phyloP scores from a whole-genome alignment of 1,140 invertebrate species.

The Papilio machaon region DNA sequence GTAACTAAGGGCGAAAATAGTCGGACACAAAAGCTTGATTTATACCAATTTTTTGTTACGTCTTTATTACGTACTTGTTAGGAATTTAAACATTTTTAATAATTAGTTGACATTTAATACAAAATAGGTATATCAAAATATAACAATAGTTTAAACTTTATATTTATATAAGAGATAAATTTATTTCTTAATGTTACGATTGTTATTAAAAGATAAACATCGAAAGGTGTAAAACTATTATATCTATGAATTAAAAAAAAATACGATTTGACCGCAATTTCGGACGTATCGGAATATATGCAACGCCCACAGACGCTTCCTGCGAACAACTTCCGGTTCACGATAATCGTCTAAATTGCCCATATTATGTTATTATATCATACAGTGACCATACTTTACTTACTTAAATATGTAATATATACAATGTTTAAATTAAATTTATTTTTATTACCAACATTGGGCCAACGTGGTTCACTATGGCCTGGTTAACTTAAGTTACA shows the following conservation, averaged over 20 bases:
- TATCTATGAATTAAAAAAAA: conserved; percentile 16
- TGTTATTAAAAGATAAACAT: conserved; percentile 10
- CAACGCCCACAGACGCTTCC: conserved; percentile 51
- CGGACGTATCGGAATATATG: conserved; percentile 11
- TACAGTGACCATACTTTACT: neutral
- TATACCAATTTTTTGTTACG: too few relatives aligned
- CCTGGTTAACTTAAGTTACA: too few relatives aligned
- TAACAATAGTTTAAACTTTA: neutral
- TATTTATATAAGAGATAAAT: neutral
- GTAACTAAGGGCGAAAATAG: neutral
- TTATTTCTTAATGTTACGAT: neutral
- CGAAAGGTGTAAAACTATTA: conserved; percentile 22
- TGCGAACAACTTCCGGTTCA: conserved; percentile 53
- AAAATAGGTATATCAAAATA: neutral
- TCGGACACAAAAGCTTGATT: too few relatives aligned
- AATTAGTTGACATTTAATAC: neutral
- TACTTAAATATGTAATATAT: neutral
- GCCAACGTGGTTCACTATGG: too few relatives aligned
- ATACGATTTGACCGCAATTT: conserved; percentile 27
- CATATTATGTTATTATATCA: conserved; percentile 53
- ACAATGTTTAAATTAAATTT: neutral
- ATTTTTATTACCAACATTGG: too few relatives aligned
- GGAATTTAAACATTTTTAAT: neutral
- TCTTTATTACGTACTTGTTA: neutral
- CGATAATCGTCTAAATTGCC: conserved; percentile 52